Conservation (phyloP, 2,797 vertebrate genomes). For the Leuciscus waleckii region DNA sequence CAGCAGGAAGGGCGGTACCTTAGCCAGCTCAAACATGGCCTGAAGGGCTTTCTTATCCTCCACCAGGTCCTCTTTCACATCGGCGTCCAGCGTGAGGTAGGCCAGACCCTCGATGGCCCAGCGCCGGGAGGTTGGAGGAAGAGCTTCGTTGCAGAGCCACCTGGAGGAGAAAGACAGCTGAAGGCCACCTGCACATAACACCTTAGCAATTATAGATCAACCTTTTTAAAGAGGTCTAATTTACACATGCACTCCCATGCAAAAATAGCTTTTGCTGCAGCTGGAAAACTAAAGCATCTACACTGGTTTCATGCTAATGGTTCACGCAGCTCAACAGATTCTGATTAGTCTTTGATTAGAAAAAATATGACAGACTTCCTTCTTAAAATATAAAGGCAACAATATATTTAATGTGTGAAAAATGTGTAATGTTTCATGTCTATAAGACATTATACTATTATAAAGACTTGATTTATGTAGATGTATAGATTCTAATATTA, state of each 20-base stretch:
- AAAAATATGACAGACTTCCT: not conserved
- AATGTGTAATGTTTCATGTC: not conserved
- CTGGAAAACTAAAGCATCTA: not conserved
- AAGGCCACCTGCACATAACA: not conserved
- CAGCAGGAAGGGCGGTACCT: conserved; percentile 72
- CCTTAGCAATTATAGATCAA: conserved; percentile 17
- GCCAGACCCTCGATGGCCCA: conserved; percentile 97
- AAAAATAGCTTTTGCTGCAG: not conserved
- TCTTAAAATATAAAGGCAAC: not conserved
- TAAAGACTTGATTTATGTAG: not conserved
- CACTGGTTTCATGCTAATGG: not conserved
- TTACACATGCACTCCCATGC: not conserved
- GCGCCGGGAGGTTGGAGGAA: conserved; percentile 86
- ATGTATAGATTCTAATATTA: not conserved
- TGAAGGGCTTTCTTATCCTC: conserved; percentile 89
- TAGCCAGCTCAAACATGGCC: conserved; percentile 93
- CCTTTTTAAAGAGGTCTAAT: not conserved
- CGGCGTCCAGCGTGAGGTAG: conserved; percentile 97
- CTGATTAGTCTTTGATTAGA: not conserved
- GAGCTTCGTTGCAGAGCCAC: conserved; percentile 92
- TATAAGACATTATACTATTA: not conserved
- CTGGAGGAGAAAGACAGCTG: conserved; percentile 69
- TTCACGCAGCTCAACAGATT: not conserved
- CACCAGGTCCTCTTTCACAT: conserved; percentile 95
- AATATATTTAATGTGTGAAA: not conserved